Base-by-base conservation (phyloP, 2,113 vertebrate species). In the Paedocypris sp. region DNA sequence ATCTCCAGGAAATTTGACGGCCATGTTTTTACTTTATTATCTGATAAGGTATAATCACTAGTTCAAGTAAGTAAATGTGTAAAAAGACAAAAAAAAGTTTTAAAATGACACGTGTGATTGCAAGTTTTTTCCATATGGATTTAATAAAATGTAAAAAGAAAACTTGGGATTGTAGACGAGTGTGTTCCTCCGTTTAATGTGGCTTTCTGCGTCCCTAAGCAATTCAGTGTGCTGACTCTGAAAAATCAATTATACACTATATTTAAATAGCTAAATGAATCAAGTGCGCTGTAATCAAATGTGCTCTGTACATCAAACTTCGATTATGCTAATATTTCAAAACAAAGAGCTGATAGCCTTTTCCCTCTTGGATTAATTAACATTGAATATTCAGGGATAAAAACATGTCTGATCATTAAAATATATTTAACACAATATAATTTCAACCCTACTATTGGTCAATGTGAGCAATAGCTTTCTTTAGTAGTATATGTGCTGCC, bases 81-180 rank as follows among this genome's bases (percentile, higher is more conserved):
- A 54, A 42, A 38, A 51, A 45, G 20, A 19, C 54, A 56, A 49
- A 8, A 12, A 42, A 38, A 51, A 45, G 20, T 15, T 56, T 49
- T 42, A 8, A 12, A 23, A 47, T 47, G 10, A 35, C 26, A 66
- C 12, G 23, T 64, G 60, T 46, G 59, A 64, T 67, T 39, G 38
- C 32, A 23, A 39, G 60, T 48, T 33, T 39, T 64, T 71, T 43
- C 22, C 46, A 54, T n/a, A n/a, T 60, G 48, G 43, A 61, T 31
- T 70, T 33, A 73, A 73, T 73, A 73, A 73, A 73, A 15, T 56
- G 60, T 61, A 51, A 35, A 35, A 19, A n/a, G 18, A 19, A 6
- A 50, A 18, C 12, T n/a, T 2, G 16, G 11, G 29, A n/a, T 47
- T 47, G 16, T 32, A 36, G 31, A 6, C 15, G 6, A 38, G 12